These are phyloP conservation scores for Stenodera caucasica DNA, from an alignment of 2,888 invertebrate species.

Conservation along the genomic window DNA sequence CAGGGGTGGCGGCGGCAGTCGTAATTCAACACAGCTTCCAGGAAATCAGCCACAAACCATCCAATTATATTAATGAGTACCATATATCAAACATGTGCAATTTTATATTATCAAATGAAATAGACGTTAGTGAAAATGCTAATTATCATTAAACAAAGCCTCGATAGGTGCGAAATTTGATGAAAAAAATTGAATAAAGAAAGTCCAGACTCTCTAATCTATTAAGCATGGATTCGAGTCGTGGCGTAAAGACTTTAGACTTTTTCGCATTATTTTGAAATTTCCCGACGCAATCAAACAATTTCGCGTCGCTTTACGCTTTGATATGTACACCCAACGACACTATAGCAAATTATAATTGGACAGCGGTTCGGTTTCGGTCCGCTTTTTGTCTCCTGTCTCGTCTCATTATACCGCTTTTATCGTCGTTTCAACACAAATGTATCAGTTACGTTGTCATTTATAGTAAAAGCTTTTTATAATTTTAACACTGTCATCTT, in stretches of 20 bases:
- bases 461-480: slow-evolving; percentile 8
- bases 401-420: slow-evolving; percentile 42
- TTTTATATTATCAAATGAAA: too few relatives aligned
- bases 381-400: slow-evolving; percentile 40
- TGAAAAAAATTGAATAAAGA: too few relatives aligned
- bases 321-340: slow-evolving; percentile 23
- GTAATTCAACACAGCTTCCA: slow-evolving; percentile 6
- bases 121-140: too few relatives aligned
- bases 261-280: too few relatives aligned
- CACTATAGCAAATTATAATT: slow-evolving; percentile 36
- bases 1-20: slow-evolving; percentile 14
- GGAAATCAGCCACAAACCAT: slow-evolving; percentile 2
- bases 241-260: too few relatives aligned
- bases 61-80: slow-evolving; percentile 5
- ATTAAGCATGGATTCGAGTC: too few relatives aligned
- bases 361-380: slow-evolving; percentile 38
- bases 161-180: too few relatives aligned
- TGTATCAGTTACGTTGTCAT: slow-evolving; percentile 40
- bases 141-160: too few relatives aligned
- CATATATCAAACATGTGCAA: slow-evolving; percentile 3
- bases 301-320: too few relatives aligned
- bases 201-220: too few relatives aligned
- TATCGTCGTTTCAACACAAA: slow-evolving; percentile 35
- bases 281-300: too few relatives aligned
- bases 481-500: background rate